Base-by-base conservation (phyloP, 2,113 vertebrate genomes). In the Colaptes auratus region DNA sequence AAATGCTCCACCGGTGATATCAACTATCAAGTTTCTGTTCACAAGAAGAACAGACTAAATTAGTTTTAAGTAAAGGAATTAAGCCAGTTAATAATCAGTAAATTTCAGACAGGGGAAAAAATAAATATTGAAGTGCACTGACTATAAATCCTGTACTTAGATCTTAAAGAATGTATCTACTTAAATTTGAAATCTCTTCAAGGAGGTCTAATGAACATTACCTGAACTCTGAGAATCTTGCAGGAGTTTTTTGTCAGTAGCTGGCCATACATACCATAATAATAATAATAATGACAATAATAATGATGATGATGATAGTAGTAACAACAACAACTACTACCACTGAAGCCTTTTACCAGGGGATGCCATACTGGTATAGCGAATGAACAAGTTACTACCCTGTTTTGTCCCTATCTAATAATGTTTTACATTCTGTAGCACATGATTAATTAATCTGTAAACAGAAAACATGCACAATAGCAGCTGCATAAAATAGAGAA, bases 11-110 rank as follows among this genome's bases (percentile, higher is more conserved):
- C 44, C 95, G 77, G 93, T 94, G 15, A 98, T 93, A 80, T 82
- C 95, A 66, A 96, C 86, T 80, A 99, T 52, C 86, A 98, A 94
- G 50, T 97, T 96, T 96, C 99, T 99, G 97, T 86, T 53, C 44
- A 86, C 65, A 93, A 94, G 82, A 90, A 65, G 10, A 87, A 55
- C 31, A 92, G 28, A 3, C 14, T 52, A 53, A 18, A 3, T 96
- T 35, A 95, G 75, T 60, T 81, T 72, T 71, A 88, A 90, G 48
- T 19, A 46, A 58, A 70, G 52, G 59, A 94, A 31, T 73, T 86
- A 31, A 64, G 74, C 1, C 44, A 93, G 46, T 65, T 81, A 89
- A 39, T n/a, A 71, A 63, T 50, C n/a, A 65, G 19, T 58, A 16
- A 7, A 82, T 55, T 31, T 44, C 13, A 3, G 2, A 3, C 5